phyloP scores from a whole-genome alignment of 2,113 vertebrate genomes.

The Motacilla alba region DNA sequence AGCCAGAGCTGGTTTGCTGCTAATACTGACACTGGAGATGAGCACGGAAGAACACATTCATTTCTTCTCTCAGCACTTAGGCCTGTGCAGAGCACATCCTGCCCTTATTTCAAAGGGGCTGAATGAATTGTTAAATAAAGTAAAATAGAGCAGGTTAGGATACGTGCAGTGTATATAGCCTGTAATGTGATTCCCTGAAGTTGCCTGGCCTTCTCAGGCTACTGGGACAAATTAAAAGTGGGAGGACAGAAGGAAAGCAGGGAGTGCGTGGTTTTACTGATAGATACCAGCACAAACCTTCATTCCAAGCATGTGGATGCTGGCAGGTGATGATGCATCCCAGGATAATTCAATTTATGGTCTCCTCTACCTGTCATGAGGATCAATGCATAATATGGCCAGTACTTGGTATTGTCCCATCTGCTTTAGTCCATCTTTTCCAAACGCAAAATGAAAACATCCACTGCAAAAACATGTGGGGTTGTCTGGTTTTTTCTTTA shows the following conservation, averaged over 20 bases:
- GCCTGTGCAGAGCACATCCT: neutral
- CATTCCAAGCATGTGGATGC: neutral
- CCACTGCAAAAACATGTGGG: neutral
- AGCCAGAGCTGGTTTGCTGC: neutral
- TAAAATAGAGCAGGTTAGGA: neutral
- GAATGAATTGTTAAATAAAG: neutral
- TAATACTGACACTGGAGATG: neutral
- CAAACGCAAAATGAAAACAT: neutral
- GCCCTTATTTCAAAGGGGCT: neutral
- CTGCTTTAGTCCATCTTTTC: neutral
- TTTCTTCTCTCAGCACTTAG: neutral
- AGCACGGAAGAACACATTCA: neutral
- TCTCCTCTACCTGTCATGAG: neutral
- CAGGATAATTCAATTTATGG: neutral
- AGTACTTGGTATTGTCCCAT: neutral
- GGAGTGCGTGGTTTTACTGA: neutral
- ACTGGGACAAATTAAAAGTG: neutral
- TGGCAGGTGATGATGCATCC: neutral
- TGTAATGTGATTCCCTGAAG: neutral
- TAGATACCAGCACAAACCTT: neutral
- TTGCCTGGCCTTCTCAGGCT: neutral
- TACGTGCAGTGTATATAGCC: accelerated
- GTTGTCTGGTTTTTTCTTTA: neutral
- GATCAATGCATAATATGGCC: neutral
- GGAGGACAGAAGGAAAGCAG: neutral